Evolutionary conservation across 2,888 invertebrate genomes (phyloP).

Genomic region (Acleris literana): DNA sequence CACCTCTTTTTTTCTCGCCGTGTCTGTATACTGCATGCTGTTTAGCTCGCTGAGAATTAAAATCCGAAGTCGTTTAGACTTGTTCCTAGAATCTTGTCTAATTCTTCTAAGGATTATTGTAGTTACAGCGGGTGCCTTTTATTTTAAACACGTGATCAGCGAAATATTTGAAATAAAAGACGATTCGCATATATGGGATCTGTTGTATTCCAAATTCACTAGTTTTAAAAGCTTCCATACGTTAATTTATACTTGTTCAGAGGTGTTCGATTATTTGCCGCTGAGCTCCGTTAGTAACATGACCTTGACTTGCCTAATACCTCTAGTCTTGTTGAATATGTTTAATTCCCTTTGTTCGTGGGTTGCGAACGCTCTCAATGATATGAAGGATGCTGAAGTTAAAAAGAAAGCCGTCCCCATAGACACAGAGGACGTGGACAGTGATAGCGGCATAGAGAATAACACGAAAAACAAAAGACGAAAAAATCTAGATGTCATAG

Average conservation of each 20-base stretch:
- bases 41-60: slow-evolving; percentile 65
- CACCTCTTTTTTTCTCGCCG: slow-evolving; percentile 69
- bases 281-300: slow-evolving; percentile 78
- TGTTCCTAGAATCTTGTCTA: slow-evolving; percentile 60
- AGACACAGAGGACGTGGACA: slow-evolving; percentile 61
- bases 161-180: slow-evolving; percentile 68
- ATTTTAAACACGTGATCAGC: slow-evolving; percentile 69
- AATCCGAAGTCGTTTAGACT: slow-evolving; percentile 57
- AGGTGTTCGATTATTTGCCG: slow-evolving; percentile 89
- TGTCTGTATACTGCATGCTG: slow-evolving; percentile 63
- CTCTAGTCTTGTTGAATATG: slow-evolving; percentile 76
- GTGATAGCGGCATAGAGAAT: slow-evolving; percentile 82
- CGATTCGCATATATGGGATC: slow-evolving; percentile 88
- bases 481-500: slow-evolving; percentile 51
- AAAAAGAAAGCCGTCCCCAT: slow-evolving; percentile 32
- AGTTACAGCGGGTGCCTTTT: slow-evolving; percentile 54
- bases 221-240: slow-evolving; percentile 89
- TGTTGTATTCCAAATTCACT: slow-evolving; percentile 87
- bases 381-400: slow-evolving; percentile 40
- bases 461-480: slow-evolving; percentile 68
- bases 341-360: slow-evolving; percentile 66
- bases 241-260: slow-evolving; percentile 89
- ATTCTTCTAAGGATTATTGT: slow-evolving; percentile 56
- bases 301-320: slow-evolving; percentile 82
- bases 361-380: slow-evolving; percentile 51